Percentiles rank a stretch among this genome's conserved stretches.
These are phyloP conservation scores for Ceriagrion tenellum DNA, from an alignment of 2,888 invertebrate genomes.

Conservation along the genomic window DNA sequence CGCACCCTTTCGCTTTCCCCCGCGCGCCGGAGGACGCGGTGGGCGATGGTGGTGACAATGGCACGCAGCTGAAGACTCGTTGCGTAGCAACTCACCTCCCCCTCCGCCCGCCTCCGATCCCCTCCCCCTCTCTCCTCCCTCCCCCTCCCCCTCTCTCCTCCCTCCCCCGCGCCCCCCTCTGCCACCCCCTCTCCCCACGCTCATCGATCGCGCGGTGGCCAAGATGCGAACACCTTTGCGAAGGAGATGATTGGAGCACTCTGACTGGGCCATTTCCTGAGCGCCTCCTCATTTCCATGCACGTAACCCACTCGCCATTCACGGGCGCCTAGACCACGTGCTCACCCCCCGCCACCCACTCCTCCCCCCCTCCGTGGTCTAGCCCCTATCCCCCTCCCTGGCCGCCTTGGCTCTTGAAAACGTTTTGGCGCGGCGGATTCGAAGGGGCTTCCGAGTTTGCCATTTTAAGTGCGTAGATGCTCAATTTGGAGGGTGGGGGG, in stretches of 20 bases:
- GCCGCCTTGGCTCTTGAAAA: no score
- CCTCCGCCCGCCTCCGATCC: background rate
- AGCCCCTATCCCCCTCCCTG: no score
- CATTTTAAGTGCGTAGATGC: no score
- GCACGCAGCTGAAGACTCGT: constrained; percentile 59
- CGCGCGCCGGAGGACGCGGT: background rate
- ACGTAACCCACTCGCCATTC: background rate
- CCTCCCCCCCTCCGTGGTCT: no score
- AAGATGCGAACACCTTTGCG: constrained; percentile 55
- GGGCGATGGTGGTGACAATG: constrained; percentile 34
- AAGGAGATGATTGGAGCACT: constrained; percentile 63
- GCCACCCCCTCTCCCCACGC: background rate
- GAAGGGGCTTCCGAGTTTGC: no score
- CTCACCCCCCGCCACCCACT: background rate
- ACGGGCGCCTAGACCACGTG: constrained; percentile 6
- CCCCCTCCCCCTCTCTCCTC: background rate
- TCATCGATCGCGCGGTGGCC: constrained; percentile 51
- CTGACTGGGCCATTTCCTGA: constrained; percentile 63
- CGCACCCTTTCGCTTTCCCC: background rate
- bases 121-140: background rate
- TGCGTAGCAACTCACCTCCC: constrained; percentile 61
- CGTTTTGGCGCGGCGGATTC: no score
- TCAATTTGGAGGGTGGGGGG: no score
- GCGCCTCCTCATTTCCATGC: constrained; percentile 29
- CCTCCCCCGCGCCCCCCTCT: constrained; percentile 17